Conservation (phyloP, 1,140 invertebrate species). For the Drosophila neocordata region DNA sequence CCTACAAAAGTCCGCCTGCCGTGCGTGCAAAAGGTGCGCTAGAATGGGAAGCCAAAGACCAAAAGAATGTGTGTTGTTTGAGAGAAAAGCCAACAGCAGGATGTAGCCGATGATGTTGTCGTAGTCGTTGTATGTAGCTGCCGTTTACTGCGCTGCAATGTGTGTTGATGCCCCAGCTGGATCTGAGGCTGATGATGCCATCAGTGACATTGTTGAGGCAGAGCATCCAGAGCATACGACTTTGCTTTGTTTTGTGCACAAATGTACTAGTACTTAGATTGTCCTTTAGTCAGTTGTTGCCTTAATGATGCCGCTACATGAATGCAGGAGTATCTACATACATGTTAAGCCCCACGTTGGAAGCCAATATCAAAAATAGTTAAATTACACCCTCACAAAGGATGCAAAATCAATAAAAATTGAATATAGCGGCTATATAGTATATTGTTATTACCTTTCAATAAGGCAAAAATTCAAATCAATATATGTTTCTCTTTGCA, state of each 20-base stretch:
- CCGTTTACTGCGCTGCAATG: slow-evolving; percentile 1
- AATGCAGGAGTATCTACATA: background rate
- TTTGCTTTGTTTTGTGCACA: slow-evolving; percentile 34
- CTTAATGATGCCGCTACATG: slow-evolving; percentile 36
- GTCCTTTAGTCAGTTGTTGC: background rate
- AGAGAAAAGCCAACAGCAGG: slow-evolving; percentile 43
- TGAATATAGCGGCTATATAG: background rate
- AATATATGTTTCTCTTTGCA: slow-evolving; percentile 82
- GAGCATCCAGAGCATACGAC: slow-evolving; percentile 17
- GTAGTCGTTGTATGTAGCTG: slow-evolving; percentile 40
- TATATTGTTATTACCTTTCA: background rate
- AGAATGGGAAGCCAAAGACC: slow-evolving; percentile 39
- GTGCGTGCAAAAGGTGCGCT: slow-evolving; percentile 61
- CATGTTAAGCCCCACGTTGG: background rate
- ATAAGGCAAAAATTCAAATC: background rate
- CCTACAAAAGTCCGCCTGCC: slow-evolving; percentile 69
- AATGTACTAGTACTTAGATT: slow-evolving; percentile 31
- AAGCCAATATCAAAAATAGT: background rate
- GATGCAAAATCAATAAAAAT: background rate
- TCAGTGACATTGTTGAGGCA: slow-evolving; percentile 44
- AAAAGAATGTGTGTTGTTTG: slow-evolving; percentile 35
- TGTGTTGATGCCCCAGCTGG: slow-evolving; percentile 18
- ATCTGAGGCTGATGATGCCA: slow-evolving; percentile 39
- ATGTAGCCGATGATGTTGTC: slow-evolving; percentile 55
- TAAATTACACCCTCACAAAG: background rate